Percentiles rank a stretch among this genome's conserved stretches.
phyloP scores from a whole-genome alignment of 2,113 vertebrate genomes.

The Salvelinus fontinalis region DNA sequence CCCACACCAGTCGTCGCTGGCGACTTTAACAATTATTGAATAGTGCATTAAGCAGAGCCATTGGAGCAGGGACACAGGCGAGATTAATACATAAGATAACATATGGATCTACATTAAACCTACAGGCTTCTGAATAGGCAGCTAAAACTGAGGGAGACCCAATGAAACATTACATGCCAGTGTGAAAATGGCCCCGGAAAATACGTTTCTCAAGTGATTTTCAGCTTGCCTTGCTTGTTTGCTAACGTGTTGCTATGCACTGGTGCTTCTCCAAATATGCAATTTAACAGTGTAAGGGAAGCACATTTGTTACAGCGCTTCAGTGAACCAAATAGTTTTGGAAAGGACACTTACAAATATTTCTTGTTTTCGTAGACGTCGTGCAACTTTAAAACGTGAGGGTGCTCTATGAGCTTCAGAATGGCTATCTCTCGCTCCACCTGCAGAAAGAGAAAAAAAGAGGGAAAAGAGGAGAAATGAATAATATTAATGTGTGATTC shows the following conservation, averaged over 20 bases:
- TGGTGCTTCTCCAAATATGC: not conserved
- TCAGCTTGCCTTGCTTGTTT: not conserved
- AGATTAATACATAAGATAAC: conserved; percentile 53
- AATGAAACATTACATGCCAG: conserved; percentile 23
- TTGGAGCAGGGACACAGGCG: conserved; percentile 34
- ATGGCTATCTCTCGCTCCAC: conserved; percentile 99
- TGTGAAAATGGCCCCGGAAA: not conserved
- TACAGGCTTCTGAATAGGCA: not conserved
- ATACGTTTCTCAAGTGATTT: not conserved
- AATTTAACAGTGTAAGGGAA: not conserved
- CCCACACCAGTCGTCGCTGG: conserved; percentile 32
- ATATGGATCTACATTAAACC: conserved; percentile 10
- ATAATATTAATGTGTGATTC: too few species aligned
- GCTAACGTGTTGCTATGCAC: not conserved
- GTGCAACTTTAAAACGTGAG: conserved; percentile 96
- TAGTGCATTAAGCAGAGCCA: conserved; percentile 47
- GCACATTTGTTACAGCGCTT: not conserved
- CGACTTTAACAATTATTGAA: conserved; percentile 76
- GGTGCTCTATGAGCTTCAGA: conserved; percentile 98
- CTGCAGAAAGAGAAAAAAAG: conserved; percentile 66
- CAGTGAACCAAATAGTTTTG: not conserved
- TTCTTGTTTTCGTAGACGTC: conserved; percentile 99
- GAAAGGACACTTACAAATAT: conserved; percentile 91
- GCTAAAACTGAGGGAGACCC: not conserved
- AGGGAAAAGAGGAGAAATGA: not conserved